Evolutionary conservation across 53 echinoderm and acorn worm species (phyloP).

Genomic region (Holothuria scabra): DNA sequence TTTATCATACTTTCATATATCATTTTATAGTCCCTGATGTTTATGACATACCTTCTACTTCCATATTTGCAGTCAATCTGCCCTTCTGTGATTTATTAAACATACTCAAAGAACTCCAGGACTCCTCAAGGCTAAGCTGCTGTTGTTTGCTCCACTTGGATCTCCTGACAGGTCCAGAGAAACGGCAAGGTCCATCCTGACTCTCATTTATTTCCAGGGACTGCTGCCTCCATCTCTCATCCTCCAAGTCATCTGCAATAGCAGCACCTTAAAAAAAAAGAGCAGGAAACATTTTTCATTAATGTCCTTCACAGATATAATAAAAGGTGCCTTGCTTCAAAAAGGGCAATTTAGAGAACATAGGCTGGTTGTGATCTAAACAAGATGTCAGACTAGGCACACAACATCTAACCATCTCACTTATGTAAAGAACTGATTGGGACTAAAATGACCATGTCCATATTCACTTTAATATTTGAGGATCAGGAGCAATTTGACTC

Average conservation of each 20-base stretch:
- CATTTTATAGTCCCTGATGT: too few relatives aligned
- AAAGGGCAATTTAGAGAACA: too few relatives aligned
- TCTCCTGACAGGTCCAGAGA: conserved; percentile 46
- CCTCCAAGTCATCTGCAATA: conserved; percentile 83
- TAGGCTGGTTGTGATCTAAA: too few relatives aligned
- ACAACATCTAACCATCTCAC: too few relatives aligned
- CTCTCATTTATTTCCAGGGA: conserved; percentile 45
- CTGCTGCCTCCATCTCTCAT: conserved; percentile 76
- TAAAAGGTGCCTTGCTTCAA: too few relatives aligned
- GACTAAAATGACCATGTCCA: too few relatives aligned
- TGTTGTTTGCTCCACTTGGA: conserved; percentile 65
- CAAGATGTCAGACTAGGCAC: too few relatives aligned
- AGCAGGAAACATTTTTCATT: neutral
- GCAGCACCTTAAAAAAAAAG: conserved; percentile 25
- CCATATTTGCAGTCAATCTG: conserved; percentile 76
- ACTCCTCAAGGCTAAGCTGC: conserved; percentile 84
- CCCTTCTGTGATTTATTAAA: conserved; percentile 93
- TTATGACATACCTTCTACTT: conserved; percentile 67
- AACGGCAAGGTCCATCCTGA: conserved; percentile 60
- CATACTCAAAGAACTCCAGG: conserved; percentile 86
- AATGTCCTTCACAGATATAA: neutral
- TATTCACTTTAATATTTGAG: too few relatives aligned
- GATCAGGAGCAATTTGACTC: too few relatives aligned
- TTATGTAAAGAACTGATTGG: too few relatives aligned
- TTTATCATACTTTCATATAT: too few relatives aligned